Conservation (phyloP, 2,888 invertebrate species). For the Nemotelus pantherinus region DNA sequence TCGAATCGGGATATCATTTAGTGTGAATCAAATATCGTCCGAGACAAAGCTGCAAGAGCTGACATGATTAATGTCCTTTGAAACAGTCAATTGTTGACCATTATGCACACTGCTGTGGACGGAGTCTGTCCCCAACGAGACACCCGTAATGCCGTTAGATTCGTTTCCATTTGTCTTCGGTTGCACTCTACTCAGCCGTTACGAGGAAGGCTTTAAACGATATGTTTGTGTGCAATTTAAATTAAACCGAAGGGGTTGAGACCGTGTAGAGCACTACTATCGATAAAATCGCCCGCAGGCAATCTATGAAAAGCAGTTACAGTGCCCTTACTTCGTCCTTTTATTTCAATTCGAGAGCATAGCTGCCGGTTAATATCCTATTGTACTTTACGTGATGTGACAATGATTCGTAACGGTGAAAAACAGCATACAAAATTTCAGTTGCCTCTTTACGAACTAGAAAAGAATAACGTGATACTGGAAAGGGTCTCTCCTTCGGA, state of each 20-base stretch:
- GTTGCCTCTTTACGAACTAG: neutral
- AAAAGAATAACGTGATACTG: neutral
- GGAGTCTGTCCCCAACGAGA: conserved; percentile 11
- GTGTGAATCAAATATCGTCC: conserved; percentile 21
- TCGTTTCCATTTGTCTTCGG: conserved; percentile 16
- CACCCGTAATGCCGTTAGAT: conserved; percentile 8
- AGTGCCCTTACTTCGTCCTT: too few species aligned
- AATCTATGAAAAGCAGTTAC: neutral
- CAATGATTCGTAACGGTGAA: conserved; percentile 28
- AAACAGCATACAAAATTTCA: conserved; percentile 26
- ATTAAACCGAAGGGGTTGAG: conserved; percentile 34
- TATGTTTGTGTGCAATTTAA: conserved; percentile 41
- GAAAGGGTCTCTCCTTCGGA: conserved; percentile 12
- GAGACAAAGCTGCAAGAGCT: neutral
- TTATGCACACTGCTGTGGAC: conserved; percentile 26
- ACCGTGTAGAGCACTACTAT: neutral
- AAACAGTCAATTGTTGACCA: conserved; percentile 31
- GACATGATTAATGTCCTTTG: conserved; percentile 43
- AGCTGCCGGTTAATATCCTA: conserved; percentile 30
- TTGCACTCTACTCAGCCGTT: conserved; percentile 2
- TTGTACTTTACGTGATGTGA: conserved; percentile 28
- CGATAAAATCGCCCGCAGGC: conserved; percentile 26
- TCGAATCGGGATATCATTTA: conserved; percentile 6
- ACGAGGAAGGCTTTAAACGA: conserved; percentile 18
- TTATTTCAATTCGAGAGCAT: too few species aligned